Evolutionary conservation across 2,797 vertebrate species (phyloP), one percentile per base, ranked within the genome.

Genomic region (Bradypus variegatus): DNA sequence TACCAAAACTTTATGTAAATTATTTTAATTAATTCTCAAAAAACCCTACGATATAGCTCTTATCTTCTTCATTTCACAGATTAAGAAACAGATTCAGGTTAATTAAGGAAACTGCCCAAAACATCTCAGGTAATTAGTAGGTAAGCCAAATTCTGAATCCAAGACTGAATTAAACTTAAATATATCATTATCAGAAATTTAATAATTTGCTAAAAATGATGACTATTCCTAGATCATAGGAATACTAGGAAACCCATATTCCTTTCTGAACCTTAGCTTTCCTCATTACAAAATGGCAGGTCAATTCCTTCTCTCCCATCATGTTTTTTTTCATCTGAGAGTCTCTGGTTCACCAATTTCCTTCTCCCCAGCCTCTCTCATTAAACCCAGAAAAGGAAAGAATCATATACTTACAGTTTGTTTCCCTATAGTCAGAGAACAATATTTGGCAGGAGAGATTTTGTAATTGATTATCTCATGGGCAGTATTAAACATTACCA

Each of bases 21-120:
- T 89, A 50, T 60, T 36, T 33, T 58, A 89, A 94, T 67, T 82
- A 33, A 64, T 83, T 60, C 45, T 89, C n/a, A 79, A 50, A 91
- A 78, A 83, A 36, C 1, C 2, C 4, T 41, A 31, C 45, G 48
- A 38, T 33, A 41, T 33, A 60, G 72, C 25, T 73, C 25, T 84
- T 33, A 67, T 8, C 11, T 79, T 41, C 13, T 38, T 86, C 23
- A 25, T 64, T 87, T 12, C 25, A 53, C 19, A 67, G 23, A 75
- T 65, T 16, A 89, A 38, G 60, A 91, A 69, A 76, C 6, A 55
- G 41, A 53, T 33, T 90, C 48, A 55, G 7, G 14, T 18, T 45
- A 3, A 83, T 55, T 87, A 65, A 18, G 3, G 23, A 64, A 92
- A 53, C 25, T 38, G n/a, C 8, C 60, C 23, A 41, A 29, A 82